Evolutionary conservation across 2,113 vertebrate species (phyloP).

Genomic region (Hystrix cristata): DNA sequence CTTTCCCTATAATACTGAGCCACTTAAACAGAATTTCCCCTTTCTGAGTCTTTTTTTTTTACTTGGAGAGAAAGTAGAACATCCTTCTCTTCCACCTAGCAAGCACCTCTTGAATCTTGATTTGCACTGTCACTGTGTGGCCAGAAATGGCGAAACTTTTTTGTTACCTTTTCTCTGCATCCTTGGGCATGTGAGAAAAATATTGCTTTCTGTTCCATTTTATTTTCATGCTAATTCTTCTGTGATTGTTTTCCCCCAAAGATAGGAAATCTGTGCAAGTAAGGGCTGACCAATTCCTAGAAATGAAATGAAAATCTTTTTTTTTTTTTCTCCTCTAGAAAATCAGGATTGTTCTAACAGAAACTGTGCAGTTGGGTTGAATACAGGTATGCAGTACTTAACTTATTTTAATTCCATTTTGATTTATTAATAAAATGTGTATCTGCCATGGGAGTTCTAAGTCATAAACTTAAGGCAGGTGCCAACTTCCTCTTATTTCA

Average conservation of each 20-base stretch:
- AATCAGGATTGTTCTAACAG: constrained; percentile 31
- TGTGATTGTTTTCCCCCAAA: neutral
- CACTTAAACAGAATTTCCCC: neutral
- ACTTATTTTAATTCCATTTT: constrained; percentile 34
- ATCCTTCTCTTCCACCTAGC: neutral
- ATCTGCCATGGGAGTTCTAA: neutral
- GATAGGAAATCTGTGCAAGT: constrained; percentile 24
- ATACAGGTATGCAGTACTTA: neutral
- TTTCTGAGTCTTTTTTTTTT: neutral
- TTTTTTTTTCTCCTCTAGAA: neutral
- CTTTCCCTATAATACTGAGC: neutral
- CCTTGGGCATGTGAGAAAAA: neutral
- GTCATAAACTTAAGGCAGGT: neutral
- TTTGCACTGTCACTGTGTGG: constrained; percentile 31
- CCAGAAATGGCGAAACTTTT: constrained; percentile 13
- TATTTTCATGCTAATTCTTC: constrained; percentile 56
- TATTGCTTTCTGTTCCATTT: constrained; percentile 40
- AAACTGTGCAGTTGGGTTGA: neutral
- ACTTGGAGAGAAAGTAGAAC: neutral
- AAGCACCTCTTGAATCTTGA: constrained; percentile 20
- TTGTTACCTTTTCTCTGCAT: constrained; percentile 45
- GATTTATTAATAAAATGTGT: neutral
- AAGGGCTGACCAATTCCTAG: neutral
- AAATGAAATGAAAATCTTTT: neutral
- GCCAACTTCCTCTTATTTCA: neutral